Evolutionary conservation across 2,888 invertebrate species (phyloP).

Genomic region (Dexiosoma caninum): DNA sequence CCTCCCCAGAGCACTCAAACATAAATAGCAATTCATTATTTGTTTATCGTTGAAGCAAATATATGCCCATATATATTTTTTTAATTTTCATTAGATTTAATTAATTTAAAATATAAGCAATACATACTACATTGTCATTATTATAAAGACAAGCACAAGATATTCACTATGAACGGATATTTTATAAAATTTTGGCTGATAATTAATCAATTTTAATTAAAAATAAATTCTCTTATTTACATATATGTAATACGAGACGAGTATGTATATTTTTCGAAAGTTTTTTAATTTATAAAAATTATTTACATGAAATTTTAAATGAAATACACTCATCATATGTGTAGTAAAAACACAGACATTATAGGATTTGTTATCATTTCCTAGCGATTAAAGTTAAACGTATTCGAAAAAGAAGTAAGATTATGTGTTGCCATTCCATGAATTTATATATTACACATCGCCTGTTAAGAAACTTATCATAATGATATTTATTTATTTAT

Average conservation of each 20-base stretch:
- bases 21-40: constrained; percentile 63
- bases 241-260: no score
- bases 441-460: no score
- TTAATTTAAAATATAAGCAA: constrained; percentile 18
- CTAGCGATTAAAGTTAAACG: constrained; percentile 3
- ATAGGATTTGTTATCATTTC: constrained; percentile 12
- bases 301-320: no score
- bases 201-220: not conserved
- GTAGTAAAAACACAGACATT: no score
- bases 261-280: no score
- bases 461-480: no score
- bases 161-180: constrained; percentile 16
- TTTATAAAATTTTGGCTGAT: no score
- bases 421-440: no score
- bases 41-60: constrained; percentile 9
- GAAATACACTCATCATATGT: no score
- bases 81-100: constrained; percentile 40
- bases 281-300: no score
- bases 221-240: no score
- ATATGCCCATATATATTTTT: not conserved
- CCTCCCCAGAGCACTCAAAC: constrained; percentile 50
- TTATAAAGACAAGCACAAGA: constrained; percentile 10
- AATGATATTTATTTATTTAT: no score
- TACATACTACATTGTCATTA: constrained; percentile 25
- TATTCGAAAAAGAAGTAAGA: constrained; percentile 12